Evolutionary conservation across 1,140 invertebrate species (phyloP).

Genomic region (Periplaneta americana): DNA sequence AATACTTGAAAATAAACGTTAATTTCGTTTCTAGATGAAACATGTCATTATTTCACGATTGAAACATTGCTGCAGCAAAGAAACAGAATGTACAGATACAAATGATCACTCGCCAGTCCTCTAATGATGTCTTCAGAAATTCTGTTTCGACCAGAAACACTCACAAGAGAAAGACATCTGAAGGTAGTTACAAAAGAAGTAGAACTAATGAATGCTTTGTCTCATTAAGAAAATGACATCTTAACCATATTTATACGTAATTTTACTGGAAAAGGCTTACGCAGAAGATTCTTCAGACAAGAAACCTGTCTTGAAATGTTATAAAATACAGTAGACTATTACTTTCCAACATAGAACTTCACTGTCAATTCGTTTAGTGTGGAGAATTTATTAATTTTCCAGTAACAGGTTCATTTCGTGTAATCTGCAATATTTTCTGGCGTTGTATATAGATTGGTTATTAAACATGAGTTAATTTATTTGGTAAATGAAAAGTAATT

Average conservation of each 20-base stretch:
- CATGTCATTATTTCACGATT: neutral
- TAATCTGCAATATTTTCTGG: neutral
- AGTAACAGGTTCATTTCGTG: neutral
- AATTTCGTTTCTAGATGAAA: neutral
- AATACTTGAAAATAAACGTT: neutral
- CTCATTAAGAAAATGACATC: neutral
- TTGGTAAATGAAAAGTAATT: neutral
- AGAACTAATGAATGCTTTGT: neutral
- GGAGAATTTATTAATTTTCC: neutral
- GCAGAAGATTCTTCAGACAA: neutral
- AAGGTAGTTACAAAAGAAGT: neutral
- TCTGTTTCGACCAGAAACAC: neutral
- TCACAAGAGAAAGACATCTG: neutral
- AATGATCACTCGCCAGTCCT: neutral
- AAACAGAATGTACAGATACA: neutral
- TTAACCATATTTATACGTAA: neutral
- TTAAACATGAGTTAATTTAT: neutral
- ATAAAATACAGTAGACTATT: no score
- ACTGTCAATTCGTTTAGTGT: neutral
- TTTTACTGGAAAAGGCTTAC: neutral
- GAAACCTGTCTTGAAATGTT: neutral
- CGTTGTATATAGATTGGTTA: neutral
- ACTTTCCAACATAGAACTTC: neutral
- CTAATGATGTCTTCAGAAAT: neutral
- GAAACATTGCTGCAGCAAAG: neutral